These are phyloP conservation scores for Melikaiella ostensackeni DNA, from an alignment of 2,888 invertebrate genomes.

Conservation along the genomic window DNA sequence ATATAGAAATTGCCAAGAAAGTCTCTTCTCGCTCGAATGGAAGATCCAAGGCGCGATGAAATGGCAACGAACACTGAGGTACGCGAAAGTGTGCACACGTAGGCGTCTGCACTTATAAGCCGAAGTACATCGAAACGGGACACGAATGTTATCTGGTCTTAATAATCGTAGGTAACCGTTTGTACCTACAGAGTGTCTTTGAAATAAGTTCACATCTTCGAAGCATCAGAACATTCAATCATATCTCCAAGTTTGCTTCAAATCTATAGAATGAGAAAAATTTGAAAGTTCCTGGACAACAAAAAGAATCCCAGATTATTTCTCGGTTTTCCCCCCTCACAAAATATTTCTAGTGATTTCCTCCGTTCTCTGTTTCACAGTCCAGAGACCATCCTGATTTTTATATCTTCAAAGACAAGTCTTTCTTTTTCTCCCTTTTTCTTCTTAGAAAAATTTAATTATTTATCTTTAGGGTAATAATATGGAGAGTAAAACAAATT, in stretches of 20 bases:
- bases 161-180: constrained; percentile 57
- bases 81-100: constrained; percentile 27
- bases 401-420: no score
- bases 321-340: no score
- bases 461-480: not conserved
- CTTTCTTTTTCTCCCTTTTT: no score
- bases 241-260: not conserved
- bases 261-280: not conserved
- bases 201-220: constrained; percentile 7
- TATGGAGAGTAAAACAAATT: not conserved
- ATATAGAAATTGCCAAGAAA: constrained; percentile 54
- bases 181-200: constrained; percentile 42
- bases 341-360: no score
- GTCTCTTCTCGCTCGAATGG: constrained; percentile 51
- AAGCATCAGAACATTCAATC: not conserved
- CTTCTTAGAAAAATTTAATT: no score
- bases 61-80: constrained; percentile 22
- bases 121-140: constrained; percentile 43
- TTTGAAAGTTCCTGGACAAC: no score
- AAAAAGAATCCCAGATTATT: no score
- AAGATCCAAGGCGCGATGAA: constrained; percentile 51
- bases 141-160: constrained; percentile 56
- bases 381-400: no score
- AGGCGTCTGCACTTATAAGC: constrained; percentile 41
- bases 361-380: no score